A percentile compares a stretch with the other conserved stretches of the same genome.
phyloP scores from a whole-genome alignment of 2,888 invertebrate species.

The Ganaspis brasiliensis region DNA sequence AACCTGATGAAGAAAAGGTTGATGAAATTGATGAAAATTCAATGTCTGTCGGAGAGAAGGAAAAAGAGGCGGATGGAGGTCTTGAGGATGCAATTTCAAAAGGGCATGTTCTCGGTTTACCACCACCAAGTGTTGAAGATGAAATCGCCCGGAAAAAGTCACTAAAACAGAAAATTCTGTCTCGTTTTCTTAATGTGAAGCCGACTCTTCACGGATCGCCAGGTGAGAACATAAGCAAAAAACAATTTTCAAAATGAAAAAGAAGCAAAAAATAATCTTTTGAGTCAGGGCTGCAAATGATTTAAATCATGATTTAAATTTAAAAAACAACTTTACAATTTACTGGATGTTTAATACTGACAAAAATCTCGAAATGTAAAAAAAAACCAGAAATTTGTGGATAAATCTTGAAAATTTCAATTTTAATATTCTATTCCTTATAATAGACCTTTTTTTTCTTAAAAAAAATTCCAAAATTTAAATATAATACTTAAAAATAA shows the following conservation, averaged over 20 bases:
- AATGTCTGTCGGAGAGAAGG: background rate
- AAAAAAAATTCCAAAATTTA: no score
- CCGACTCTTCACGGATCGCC: slow-evolving; percentile 82
- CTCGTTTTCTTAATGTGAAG: slow-evolving; percentile 66
- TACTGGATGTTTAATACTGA: no score
- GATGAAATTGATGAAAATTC: background rate
- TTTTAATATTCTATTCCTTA: no score
- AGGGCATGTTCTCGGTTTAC: slow-evolving; percentile 56
- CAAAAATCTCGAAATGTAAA: no score
- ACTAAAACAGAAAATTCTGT: slow-evolving; percentile 67
- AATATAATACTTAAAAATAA: no score
- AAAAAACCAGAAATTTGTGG: no score
- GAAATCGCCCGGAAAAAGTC: slow-evolving; percentile 25
- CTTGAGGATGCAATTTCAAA: slow-evolving; percentile 26
- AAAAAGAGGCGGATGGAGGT: slow-evolving; percentile 46
- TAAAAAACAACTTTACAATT: no score
- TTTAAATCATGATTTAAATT: no score
- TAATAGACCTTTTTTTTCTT: no score
- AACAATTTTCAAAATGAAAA: background rate
- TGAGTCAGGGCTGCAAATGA: no score
- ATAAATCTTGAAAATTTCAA: no score
- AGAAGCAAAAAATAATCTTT: no score
- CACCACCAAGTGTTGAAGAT: slow-evolving; percentile 50
- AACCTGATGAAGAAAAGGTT: background rate
- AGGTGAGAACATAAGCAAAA: slow-evolving; percentile 75